Evolutionary conservation across 2,797 vertebrate genomes (phyloP).

Genomic region (Rhinatrema bivittatum): DNA sequence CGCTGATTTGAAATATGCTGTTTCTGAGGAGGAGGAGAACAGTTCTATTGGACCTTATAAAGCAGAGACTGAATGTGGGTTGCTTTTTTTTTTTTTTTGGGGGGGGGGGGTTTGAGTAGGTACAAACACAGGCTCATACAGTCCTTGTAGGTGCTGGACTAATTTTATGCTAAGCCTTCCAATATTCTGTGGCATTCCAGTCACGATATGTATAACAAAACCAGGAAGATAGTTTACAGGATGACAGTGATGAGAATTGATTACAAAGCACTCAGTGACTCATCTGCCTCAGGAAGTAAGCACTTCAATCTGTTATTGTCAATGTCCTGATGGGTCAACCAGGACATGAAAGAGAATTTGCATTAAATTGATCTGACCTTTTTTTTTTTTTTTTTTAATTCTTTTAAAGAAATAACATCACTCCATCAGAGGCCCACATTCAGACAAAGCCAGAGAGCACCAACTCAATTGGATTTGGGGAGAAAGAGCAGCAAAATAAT

Average conservation of each 20-base stretch:
- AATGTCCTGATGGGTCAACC: constrained; percentile 57
- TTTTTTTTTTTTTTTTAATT: constrained; percentile 60
- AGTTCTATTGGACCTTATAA: too few species aligned
- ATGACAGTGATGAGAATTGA: constrained; percentile 61
- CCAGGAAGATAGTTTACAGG: constrained; percentile 59
- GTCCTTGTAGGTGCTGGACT: too few species aligned
- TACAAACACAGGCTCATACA: too few species aligned
- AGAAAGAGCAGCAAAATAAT: too few species aligned
- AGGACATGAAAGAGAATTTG: constrained; percentile 59
- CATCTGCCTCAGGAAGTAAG: constrained; percentile 65
- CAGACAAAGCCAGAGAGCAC: constrained; percentile 43
- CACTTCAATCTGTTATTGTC: constrained; percentile 62
- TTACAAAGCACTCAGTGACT: constrained; percentile 56
- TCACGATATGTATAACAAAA: constrained; percentile 32
- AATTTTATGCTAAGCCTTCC: too few species aligned
- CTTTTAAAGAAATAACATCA: constrained; percentile 62
- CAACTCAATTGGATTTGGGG: constrained; percentile 52
- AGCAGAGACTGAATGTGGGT: too few species aligned
- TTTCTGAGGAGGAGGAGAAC: too few species aligned
- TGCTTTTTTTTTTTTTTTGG: too few species aligned
- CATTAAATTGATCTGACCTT: constrained; percentile 63
- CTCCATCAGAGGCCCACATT: constrained; percentile 56
- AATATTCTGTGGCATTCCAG: constrained; percentile 43
- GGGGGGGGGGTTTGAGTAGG: too few species aligned
- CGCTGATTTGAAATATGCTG: too few species aligned